Percentiles rank a stretch among this genome's conserved stretches.
These are phyloP conservation scores for Bellardia pandia DNA, from an alignment of 2,888 invertebrate species.

Conservation along the genomic window DNA sequence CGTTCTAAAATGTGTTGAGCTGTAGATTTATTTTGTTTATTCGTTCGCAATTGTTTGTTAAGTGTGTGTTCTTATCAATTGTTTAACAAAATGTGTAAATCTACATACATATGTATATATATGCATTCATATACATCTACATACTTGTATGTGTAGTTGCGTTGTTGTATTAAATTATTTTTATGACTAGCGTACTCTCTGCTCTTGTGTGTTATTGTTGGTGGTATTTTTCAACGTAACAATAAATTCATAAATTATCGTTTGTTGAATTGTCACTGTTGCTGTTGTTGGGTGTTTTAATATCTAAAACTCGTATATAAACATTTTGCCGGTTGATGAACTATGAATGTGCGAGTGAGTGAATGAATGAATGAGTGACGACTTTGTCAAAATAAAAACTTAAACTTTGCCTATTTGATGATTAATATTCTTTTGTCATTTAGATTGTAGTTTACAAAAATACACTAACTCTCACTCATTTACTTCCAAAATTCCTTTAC, in stretches of 20 bases:
- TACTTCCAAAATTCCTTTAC: too few relatives aligned
- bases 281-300: slow-evolving; percentile 15
- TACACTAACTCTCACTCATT: too few relatives aligned
- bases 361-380: background rate
- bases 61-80: slow-evolving; percentile 61
- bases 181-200: slow-evolving; percentile 8
- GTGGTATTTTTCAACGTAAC: slow-evolving; percentile 21
- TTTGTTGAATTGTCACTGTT: background rate
- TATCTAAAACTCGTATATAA: slow-evolving; percentile 5
- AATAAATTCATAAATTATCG: slow-evolving; percentile 54
- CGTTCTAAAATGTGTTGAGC: background rate
- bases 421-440: background rate
- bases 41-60: slow-evolving; percentile 48
- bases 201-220: slow-evolving; percentile 26
- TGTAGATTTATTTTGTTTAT: slow-evolving; percentile 29
- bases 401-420: background rate
- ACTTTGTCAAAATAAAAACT: background rate
- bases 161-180: slow-evolving; percentile 27
- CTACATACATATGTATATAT: slow-evolving; percentile 13
- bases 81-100: slow-evolving; percentile 56
- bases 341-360: slow-evolving; percentile 14
- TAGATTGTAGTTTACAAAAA: background rate
- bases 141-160: background rate
- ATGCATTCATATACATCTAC: background rate
- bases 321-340: slow-evolving; percentile 61